Conservation (phyloP, 2,797 vertebrate genomes). For the Peromyscus nudipes region DNA sequence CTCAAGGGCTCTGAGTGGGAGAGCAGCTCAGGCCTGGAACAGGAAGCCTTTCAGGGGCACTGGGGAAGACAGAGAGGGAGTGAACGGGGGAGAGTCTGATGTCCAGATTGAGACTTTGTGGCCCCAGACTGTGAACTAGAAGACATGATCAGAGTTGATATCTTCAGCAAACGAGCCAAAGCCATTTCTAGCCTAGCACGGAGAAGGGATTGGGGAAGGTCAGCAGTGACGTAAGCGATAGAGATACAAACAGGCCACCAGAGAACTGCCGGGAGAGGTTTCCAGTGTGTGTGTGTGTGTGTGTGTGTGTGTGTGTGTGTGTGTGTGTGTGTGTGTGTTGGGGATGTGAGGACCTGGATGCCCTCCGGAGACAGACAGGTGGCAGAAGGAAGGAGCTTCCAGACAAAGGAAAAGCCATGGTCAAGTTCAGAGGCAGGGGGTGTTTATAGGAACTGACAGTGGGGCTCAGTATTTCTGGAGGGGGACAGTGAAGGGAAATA, state of each 20-base stretch:
- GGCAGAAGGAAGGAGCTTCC: not conserved
- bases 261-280: not conserved
- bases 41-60: not conserved
- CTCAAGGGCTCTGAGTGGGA: not conserved
- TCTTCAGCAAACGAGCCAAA: not conserved
- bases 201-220: not conserved
- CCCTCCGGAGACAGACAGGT: not conserved
- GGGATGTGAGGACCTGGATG: not conserved
- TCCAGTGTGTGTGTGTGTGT: not conserved
- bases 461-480: not conserved
- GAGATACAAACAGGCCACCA: not conserved
- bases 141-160: not conserved
- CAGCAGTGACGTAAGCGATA: not conserved
- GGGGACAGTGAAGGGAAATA: not conserved
- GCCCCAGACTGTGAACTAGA: not conserved
- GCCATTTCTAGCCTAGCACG: not conserved
- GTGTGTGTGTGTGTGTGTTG: too few species aligned
- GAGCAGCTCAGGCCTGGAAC: not conserved
- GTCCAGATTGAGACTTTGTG: not conserved
- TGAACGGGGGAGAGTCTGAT: not conserved
- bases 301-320: too few species aligned
- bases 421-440: not conserved
- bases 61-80: not conserved
- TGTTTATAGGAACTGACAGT: not conserved
- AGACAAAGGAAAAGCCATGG: not conserved